Conservation (phyloP, 2,797 vertebrate genomes). For the Spondyliosoma cantharus region DNA sequence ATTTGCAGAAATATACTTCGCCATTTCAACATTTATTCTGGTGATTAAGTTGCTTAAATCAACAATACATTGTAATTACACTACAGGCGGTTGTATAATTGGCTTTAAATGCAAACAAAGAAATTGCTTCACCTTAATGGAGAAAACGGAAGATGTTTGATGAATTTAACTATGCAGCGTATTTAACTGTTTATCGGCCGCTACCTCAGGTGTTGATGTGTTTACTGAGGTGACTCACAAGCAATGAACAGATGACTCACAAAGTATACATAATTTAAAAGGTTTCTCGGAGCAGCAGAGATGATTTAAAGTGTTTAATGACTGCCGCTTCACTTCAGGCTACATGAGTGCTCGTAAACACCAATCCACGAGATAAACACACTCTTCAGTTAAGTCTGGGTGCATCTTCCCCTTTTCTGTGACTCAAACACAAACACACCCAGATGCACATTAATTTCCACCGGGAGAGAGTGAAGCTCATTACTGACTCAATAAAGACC, state of each 20-base stretch:
- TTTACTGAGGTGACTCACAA: slow-evolving; percentile 45
- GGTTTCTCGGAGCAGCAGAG: neutral
- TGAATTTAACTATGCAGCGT: slow-evolving; percentile 18
- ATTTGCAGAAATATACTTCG: too few species aligned
- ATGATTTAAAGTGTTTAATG: slow-evolving; percentile 23
- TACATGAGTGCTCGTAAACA: neutral
- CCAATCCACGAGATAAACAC: neutral
- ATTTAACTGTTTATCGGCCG: slow-evolving; percentile 46
- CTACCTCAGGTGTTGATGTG: slow-evolving; percentile 35
- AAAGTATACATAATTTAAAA: slow-evolving; percentile 53
- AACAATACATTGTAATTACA: neutral
- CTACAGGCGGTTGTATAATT: neutral
- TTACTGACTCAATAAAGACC: slow-evolving; percentile 65
- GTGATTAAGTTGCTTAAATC: too few species aligned
- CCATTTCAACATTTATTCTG: too few species aligned
- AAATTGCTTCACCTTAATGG: neutral
- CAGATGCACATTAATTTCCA: slow-evolving; percentile 55
- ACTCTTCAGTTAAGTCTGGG: slow-evolving; percentile 6
- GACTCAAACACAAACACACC: slow-evolving; percentile 23
- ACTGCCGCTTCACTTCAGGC: neutral
- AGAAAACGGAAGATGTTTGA: slow-evolving; percentile 23
- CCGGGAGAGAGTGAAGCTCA: slow-evolving; percentile 60
- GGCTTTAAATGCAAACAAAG: neutral
- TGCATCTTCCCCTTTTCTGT: slow-evolving; percentile 12
- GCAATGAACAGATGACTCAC: slow-evolving; percentile 56